phyloP scores from a whole-genome alignment of 2,113 vertebrate genomes.

The Sceloporus tristichus region DNA sequence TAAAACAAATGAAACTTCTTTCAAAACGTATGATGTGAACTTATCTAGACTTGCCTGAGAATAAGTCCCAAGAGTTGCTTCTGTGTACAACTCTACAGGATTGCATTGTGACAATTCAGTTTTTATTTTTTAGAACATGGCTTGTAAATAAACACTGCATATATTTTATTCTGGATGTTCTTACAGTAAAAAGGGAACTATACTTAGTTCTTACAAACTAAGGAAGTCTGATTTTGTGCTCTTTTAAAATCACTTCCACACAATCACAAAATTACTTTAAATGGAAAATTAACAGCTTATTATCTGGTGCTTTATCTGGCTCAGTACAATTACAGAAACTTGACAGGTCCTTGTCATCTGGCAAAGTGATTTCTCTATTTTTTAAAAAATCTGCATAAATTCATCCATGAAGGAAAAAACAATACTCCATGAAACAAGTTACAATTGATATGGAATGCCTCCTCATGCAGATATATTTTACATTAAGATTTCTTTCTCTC shows the following conservation, averaged over 20 bases:
- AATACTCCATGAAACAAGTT: neutral
- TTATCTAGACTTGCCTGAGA: neutral
- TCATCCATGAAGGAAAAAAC: neutral
- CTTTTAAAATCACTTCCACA: neutral
- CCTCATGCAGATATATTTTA: neutral
- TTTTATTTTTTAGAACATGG: neutral
- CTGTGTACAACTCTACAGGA: neutral
- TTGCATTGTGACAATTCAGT: neutral
- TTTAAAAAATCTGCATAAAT: neutral
- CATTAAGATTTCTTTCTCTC: neutral
- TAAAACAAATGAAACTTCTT: neutral
- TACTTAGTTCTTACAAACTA: neutral
- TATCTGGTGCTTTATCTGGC: neutral
- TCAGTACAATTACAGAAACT: neutral
- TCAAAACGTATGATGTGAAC: neutral
- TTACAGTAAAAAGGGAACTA: neutral
- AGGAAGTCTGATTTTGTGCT: neutral
- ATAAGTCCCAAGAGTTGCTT: neutral
- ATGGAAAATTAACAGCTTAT: neutral
- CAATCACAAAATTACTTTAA: neutral
- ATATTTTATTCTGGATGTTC: neutral
- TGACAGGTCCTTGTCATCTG: neutral
- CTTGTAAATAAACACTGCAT: neutral
- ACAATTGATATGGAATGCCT: neutral
- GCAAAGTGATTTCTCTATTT: slow-evolving; percentile 16